Evolutionary conservation across 2,888 invertebrate genomes (phyloP), one percentile per base, ranked within the genome.

Genomic region (Ethmia dodecea): DNA sequence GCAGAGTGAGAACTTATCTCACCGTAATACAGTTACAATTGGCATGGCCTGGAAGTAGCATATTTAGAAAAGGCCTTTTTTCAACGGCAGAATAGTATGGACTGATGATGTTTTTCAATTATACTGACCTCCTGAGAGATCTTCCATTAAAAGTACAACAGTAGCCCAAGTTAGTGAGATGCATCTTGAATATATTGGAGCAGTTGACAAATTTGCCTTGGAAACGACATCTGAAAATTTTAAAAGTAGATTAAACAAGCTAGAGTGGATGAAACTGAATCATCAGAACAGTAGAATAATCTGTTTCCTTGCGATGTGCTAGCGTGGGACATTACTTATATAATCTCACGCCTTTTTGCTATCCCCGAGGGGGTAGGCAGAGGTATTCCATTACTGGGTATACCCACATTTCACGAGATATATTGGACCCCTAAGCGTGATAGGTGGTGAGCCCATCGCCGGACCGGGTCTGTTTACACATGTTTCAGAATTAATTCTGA

Each of bases 121-220:
- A 33, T 10, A 31, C 3, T 31, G 47, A 75, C 77, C 62, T 48
- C 40, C 40, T 60, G 5, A 77, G 45, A 12, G 78, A 81, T 27
- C 66, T 53, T 14, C 71, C 80, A 26, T 89, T 89, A 45, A 88
- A 89, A 1, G 80, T 70, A 38, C 90, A 90, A 49, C 89, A 89
- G 51, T 70, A 88, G 1, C 90, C 90, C 34, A 86, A 83, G 15
- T 72, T 75, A 2, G 89, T 88, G 3, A 86, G 56, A 22, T 87
- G 78, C 53, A 86, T 72, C 1, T 43, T 47, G 42, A 90, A 89
- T n/a, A 89, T 31, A 0, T 70, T 44, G 0, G 60, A 55, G 41
- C 89, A 89, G 35, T 83, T 60, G 1, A 62, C 34, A 1, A 55
- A 43, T 8, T 29, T 20, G 5, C n/a, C 25, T 33, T 20, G 3